These are phyloP conservation scores for Caenorhabditis remanei DNA, from an alignment of 1,140 invertebrate genomes.

Conservation along the genomic window DNA sequence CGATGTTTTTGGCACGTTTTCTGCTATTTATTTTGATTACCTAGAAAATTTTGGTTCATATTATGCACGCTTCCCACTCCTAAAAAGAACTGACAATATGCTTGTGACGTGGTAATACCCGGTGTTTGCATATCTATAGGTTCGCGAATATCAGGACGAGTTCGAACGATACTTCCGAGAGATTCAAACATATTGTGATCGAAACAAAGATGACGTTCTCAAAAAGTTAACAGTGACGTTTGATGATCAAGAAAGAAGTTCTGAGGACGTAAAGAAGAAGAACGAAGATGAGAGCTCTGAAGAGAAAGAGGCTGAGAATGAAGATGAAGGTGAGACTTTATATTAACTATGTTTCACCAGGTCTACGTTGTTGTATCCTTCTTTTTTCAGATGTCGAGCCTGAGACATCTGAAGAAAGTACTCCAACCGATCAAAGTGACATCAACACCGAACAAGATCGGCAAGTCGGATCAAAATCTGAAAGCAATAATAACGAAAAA, in stretches of 20 bases:
- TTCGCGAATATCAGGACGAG: conserved; percentile 65
- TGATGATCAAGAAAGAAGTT: background rate
- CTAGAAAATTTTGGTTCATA: conserved; percentile 36
- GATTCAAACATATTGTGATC: conserved; percentile 65
- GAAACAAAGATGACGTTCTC: conserved; percentile 62
- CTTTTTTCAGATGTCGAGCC: background rate
- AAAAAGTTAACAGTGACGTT: conserved; percentile 46
- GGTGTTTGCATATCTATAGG: conserved; percentile 56
- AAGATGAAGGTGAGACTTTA: background rate
- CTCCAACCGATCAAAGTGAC: conserved; percentile 13
- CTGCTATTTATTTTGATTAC: conserved; percentile 55
- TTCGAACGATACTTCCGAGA: conserved; percentile 66
- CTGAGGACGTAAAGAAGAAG: background rate
- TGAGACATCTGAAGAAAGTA: background rate
- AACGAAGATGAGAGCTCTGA: conserved; percentile 18
- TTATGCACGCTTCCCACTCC: conserved; percentile 40
- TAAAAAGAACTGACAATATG: conserved; percentile 39
- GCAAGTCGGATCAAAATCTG: background rate
- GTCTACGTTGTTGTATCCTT: background rate
- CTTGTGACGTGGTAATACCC: conserved; percentile 54
- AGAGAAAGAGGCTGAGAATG: conserved; percentile 1
- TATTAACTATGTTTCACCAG: no score
- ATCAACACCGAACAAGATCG: background rate
- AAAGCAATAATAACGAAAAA: conserved; percentile 41
- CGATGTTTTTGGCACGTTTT: conserved; percentile 43